These are phyloP conservation scores for Periophthalmus modestus DNA, from an alignment of 2,113 vertebrate genomes.

Conservation along the genomic window DNA sequence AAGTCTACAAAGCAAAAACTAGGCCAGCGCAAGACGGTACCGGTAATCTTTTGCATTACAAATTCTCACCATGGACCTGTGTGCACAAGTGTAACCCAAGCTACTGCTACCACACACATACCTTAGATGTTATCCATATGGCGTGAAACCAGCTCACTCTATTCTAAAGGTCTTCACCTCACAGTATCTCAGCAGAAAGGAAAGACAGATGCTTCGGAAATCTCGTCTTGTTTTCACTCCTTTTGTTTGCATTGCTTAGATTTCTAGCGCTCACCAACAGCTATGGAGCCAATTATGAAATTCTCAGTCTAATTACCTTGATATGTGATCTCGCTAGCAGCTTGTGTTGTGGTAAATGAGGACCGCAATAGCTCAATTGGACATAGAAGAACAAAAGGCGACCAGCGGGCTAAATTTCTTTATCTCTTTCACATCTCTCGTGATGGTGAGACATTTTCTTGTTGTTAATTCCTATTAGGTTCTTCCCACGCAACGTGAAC, in stretches of 20 bases:
- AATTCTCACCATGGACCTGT: conserved; percentile 41
- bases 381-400: conserved; percentile 30
- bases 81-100: conserved; percentile 27
- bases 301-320: conserved; percentile 77
- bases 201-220: conserved; percentile 57
- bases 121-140: conserved; percentile 52
- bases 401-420: conserved; percentile 15
- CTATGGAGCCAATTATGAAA: conserved; percentile 74
- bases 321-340: conserved; percentile 69
- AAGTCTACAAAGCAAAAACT: conserved; percentile 55
- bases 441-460: conserved; percentile 19
- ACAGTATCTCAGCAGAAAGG: conserved; percentile 60
- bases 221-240: conserved; percentile 47
- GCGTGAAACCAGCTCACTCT: conserved; percentile 55
- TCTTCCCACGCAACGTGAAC: conserved; percentile 17
- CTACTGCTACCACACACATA: conserved; percentile 10
- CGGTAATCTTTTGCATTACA: conserved; percentile 47
- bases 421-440: conserved; percentile 17
- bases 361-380: conserved; percentile 40
- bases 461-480: conserved; percentile 25
- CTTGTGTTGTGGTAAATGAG: conserved; percentile 59
- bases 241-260: conserved; percentile 41
- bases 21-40: conserved; percentile 60
- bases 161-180: conserved; percentile 63
- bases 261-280: conserved; percentile 62